A percentile compares a stretch with the other conserved stretches of the same genome.
Conservation (phyloP, 2,113 vertebrate genomes). For the Xiphophorus maculatus region DNA sequence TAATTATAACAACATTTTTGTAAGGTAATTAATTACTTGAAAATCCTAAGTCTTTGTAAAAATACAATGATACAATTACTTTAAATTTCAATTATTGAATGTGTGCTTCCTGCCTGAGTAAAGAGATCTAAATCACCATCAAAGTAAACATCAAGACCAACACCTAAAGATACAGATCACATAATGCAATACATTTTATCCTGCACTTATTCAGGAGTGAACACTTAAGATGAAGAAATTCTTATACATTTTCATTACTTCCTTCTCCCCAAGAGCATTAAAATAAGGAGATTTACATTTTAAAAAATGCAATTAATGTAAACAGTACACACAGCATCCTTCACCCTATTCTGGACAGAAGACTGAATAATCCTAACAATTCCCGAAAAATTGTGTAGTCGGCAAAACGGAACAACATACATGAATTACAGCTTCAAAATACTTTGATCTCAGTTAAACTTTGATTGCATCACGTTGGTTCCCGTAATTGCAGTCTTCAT, state of each 20-base stretch:
- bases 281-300: constrained; percentile 8
- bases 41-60: background rate
- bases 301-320: constrained; percentile 28
- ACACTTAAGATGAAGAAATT: background rate
- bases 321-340: constrained; percentile 36
- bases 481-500: background rate
- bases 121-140: background rate
- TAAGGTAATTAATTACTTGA: too few species aligned
- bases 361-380: background rate
- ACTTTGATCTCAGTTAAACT: background rate
- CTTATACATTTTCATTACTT: background rate
- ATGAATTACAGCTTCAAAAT: background rate
- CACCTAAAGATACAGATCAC: background rate
- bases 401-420: background rate
- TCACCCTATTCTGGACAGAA: background rate
- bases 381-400: background rate
- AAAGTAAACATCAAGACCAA: too few species aligned
- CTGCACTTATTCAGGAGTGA: background rate
- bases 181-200: background rate
- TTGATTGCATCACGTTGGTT: background rate
- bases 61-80: background rate
- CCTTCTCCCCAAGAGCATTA: constrained; percentile 14
- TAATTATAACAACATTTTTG: background rate
- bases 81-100: too few species aligned
- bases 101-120: background rate